These are phyloP conservation scores for Ormyrus nitidulus DNA, from an alignment of 2,888 invertebrate species.

Conservation along the genomic window DNA sequence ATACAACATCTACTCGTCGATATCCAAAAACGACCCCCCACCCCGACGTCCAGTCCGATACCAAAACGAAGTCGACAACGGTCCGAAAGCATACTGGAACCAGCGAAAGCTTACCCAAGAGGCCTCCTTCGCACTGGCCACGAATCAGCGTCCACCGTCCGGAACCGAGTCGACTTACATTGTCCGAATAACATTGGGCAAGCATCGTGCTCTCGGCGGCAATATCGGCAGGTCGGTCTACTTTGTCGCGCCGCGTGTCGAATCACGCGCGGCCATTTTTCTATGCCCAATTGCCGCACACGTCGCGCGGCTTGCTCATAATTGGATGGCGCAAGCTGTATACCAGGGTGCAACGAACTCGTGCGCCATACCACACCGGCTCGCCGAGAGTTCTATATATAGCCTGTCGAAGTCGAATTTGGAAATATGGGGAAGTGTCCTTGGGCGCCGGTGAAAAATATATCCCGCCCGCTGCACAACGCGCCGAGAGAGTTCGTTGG, in stretches of 20 bases:
- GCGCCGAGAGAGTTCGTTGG: too few species aligned
- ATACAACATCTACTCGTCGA: too few species aligned
- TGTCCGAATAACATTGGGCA: slow-evolving; percentile 7
- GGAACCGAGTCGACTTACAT: too few species aligned
- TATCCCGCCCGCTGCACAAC: neutral
- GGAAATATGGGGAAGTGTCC: neutral
- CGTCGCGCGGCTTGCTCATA: neutral
- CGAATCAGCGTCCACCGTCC: too few species aligned
- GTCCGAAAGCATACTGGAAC: too few species aligned
- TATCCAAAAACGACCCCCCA: too few species aligned
- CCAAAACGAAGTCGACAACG: too few species aligned
- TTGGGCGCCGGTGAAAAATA: neutral
- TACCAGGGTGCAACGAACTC: slow-evolving; percentile 41
- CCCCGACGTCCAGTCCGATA: too few species aligned
- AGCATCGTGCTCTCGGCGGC: neutral
- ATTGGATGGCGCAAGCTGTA: slow-evolving; percentile 20
- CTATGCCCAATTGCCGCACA: neutral
- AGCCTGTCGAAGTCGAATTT: neutral
- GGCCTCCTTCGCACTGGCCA: too few species aligned
- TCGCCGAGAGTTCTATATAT: neutral
- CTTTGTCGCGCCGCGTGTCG: slow-evolving; percentile 30
- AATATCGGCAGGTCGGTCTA: slow-evolving; percentile 26
- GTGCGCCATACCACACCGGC: neutral
- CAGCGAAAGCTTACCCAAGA: too few species aligned
- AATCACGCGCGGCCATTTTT: slow-evolving; percentile 35